Evolutionary conservation across 2,797 vertebrate species (phyloP).

Genomic region (Semotilus atromaculatus): DNA sequence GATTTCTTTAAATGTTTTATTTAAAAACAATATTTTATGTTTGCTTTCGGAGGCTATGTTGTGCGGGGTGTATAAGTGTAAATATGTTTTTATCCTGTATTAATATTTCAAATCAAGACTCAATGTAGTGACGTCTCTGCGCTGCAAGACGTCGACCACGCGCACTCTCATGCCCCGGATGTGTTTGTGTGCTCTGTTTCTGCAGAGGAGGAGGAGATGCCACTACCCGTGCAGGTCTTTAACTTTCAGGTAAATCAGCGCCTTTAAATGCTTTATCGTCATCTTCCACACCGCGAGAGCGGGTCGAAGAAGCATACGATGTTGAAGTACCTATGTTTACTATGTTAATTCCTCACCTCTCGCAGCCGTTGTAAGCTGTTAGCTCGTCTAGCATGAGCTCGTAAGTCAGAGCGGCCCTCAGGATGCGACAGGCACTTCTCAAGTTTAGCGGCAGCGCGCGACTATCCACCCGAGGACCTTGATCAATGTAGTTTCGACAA

Average conservation of each 20-base stretch:
- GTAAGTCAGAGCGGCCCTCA: constrained; percentile 49
- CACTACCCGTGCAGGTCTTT: constrained; percentile 86
- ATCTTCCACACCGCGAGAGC: neutral
- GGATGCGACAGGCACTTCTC: constrained; percentile 32
- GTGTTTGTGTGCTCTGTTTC: constrained; percentile 63
- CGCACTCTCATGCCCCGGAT: constrained; percentile 69
- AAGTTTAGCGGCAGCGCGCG: constrained; percentile 28
- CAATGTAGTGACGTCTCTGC: constrained; percentile 36
- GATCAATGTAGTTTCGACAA: neutral
- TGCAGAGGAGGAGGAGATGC: constrained; percentile 78
- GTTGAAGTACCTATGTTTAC: neutral
- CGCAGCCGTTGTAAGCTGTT: constrained; percentile 26
- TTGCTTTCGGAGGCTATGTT: neutral
- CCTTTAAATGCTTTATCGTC: neutral
- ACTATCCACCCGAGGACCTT: neutral
- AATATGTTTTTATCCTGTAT: neutral
- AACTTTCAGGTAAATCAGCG: constrained; percentile 81
- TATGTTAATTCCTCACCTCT: neutral
- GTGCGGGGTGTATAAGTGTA: neutral
- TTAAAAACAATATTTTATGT: neutral
- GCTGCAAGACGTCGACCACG: constrained; percentile 36
- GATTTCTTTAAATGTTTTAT: neutral
- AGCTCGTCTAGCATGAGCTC: constrained; percentile 47
- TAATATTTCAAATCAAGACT: neutral
- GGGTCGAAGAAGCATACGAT: neutral